Percentiles rank a stretch among this genome's conserved stretches.
Evolutionary conservation across 1,140 invertebrate species (phyloP).

Genomic region (Drosophila orena): DNA sequence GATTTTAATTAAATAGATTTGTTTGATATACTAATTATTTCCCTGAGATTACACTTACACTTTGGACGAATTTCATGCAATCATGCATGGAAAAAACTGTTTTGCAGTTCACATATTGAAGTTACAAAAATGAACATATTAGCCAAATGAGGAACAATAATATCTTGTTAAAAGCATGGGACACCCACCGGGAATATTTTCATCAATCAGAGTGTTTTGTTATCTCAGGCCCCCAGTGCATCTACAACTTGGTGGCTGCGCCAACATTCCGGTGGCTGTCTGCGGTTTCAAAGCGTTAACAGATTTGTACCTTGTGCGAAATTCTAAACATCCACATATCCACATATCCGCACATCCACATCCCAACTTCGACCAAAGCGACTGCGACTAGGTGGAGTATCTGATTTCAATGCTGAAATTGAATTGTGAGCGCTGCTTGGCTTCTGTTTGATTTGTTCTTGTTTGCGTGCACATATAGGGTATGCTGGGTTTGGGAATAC

Average conservation of each 20-base stretch:
- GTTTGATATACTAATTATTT: too few relatives aligned
- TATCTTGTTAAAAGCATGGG: neutral
- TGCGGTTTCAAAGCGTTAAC: conserved; percentile 59
- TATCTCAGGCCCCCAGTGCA: conserved; percentile 20
- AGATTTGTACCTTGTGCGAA: conserved; percentile 68
- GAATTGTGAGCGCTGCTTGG: conserved; percentile 57
- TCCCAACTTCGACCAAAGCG: conserved; percentile 13
- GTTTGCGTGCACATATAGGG: neutral
- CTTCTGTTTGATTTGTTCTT: conserved; percentile 47
- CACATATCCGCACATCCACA: conserved; percentile 14
- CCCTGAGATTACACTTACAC: too few relatives aligned
- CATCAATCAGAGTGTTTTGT: conserved; percentile 16
- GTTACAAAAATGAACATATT: neutral
- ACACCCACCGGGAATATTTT: neutral
- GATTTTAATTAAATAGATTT: too few relatives aligned
- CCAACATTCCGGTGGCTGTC: conserved; percentile 69
- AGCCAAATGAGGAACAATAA: neutral
- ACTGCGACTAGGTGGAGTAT: conserved; percentile 36
- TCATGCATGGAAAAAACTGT: too few relatives aligned
- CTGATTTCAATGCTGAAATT: conserved; percentile 77
- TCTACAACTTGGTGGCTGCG: conserved; percentile 42
- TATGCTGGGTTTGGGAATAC: neutral
- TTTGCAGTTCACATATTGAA: too few relatives aligned
- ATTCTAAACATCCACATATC: conserved; percentile 46
- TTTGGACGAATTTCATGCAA: too few relatives aligned